Evolutionary conservation across 2,113 vertebrate genomes (phyloP).

Genomic region (Pampusana beccarii): DNA sequence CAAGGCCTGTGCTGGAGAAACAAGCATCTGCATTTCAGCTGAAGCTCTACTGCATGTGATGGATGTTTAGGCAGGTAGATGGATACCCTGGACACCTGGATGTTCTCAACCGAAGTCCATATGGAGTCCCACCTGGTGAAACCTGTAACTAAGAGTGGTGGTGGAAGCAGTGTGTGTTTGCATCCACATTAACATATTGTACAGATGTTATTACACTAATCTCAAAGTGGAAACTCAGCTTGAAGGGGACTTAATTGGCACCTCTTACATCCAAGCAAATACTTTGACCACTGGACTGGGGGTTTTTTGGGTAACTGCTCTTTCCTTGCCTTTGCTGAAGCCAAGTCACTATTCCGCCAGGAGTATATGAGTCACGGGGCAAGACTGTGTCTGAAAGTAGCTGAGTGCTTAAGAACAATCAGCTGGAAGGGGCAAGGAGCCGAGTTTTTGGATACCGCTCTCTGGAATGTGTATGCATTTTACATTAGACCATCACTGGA

Average conservation of each 20-base stretch:
- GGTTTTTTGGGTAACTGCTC: conserved; percentile 28
- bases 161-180: background rate
- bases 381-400: conserved; percentile 50
- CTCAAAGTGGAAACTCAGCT: background rate
- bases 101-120: background rate
- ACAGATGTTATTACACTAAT: background rate
- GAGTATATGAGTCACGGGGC: conserved; percentile 57
- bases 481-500: conserved; percentile 53
- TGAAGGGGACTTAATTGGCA: background rate
- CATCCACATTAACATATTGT: background rate
- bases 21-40: background rate
- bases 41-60: background rate
- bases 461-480: conserved; percentile 58
- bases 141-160: background rate
- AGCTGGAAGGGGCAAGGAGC: conserved; percentile 39
- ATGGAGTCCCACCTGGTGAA: background rate
- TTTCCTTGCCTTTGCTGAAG: conserved; percentile 29
- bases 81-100: background rate
- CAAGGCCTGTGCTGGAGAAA: background rate
- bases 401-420: conserved; percentile 52
- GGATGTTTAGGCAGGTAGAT: background rate
- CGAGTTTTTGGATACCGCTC: conserved; percentile 23
- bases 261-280: background rate
- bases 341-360: conserved; percentile 40
- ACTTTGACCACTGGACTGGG: background rate